Evolutionary conservation across 2,888 invertebrate genomes (phyloP).

Genomic region (Venusia cambrica): DNA sequence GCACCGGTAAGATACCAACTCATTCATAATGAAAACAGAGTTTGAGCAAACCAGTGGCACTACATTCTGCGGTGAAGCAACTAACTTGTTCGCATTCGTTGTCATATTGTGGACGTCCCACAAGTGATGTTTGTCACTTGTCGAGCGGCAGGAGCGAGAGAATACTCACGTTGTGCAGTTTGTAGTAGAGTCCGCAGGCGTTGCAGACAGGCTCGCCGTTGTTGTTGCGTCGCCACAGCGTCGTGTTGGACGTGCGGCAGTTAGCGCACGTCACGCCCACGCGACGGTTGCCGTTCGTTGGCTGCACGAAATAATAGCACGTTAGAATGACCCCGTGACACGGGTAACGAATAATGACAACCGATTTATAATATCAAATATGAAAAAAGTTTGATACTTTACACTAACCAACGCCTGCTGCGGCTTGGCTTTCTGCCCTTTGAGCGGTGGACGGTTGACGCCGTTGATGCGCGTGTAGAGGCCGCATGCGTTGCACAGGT

Average conservation of each 20-base stretch:
- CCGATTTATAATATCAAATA: no score
- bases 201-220: slow-evolving; percentile 98
- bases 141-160: no score
- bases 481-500: slow-evolving; percentile 99
- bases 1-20: no score
- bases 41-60: no score
- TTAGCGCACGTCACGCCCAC: slow-evolving; percentile 95
- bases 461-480: slow-evolving; percentile 90
- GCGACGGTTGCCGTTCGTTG: slow-evolving; percentile 82
- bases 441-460: slow-evolving; percentile 87
- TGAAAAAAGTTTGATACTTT: no score
- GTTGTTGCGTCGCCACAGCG: slow-evolving; percentile 97
- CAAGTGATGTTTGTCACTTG: no score
- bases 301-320: slow-evolving; percentile 39
- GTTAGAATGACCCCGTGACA: background rate
- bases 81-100: no score
- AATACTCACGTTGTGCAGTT: slow-evolving; percentile 89
- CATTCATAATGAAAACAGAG: no score
- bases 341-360: slow-evolving; percentile 1
- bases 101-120: no score
- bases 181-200: slow-evolving; percentile 98
- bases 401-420: slow-evolving; percentile 75
- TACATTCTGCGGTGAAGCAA: no score
- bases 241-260: slow-evolving; percentile 95
- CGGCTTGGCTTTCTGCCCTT: slow-evolving; percentile 84